Base-by-base conservation (phyloP, 2,888 invertebrate species). In the Clitarchus hookeri region DNA sequence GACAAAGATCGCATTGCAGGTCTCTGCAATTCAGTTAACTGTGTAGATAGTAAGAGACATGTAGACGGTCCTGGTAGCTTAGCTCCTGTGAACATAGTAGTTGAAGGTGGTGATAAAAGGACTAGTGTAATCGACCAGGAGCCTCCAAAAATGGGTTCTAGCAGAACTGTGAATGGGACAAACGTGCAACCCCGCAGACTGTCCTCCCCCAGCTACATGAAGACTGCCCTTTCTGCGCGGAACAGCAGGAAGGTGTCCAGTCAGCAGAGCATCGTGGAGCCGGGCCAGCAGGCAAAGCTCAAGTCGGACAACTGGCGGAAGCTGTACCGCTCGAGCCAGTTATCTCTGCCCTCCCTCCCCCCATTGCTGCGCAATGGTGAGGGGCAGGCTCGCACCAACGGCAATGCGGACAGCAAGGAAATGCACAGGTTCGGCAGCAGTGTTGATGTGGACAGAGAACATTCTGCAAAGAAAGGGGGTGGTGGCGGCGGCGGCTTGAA, bases 401-500 rank as follows among this genome's bases (percentile, higher is more conserved):
- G 90, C 4, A 89, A 90, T n/a, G 90, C 90, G 87, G 90, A 91
- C 85, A 90, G 26, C 23, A 53, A 83, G n/a, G 84, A 86, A 6
- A n/a, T 27, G 26, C 44, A 82, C 54, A 36, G 83, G 48, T 77
- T 44, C 44, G 83, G 91, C 65, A 90, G 90, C 23, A 89, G 90
- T 83, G 82, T 89, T 87, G 88, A 6, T 88, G 89, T 54, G 88
- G 25, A 19, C 26, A 83, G 84, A 83, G 84, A 87, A 44, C 85
- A 84, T 26, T 44, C 90, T 23, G 88, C 89, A 65, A 93, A 92
- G 87, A 95, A 94, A 89, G 92, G 95, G 91, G 93, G 92, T 89
- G 94, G 95, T 91, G 93, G 92, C 89, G 94, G 92, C 89, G 94
- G 95, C 36, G 94, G 95, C 90, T 93, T 97, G 88, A 96, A 95